Conservation (phyloP, 2,797 vertebrate species). For the Gymnodraco acuticeps region DNA sequence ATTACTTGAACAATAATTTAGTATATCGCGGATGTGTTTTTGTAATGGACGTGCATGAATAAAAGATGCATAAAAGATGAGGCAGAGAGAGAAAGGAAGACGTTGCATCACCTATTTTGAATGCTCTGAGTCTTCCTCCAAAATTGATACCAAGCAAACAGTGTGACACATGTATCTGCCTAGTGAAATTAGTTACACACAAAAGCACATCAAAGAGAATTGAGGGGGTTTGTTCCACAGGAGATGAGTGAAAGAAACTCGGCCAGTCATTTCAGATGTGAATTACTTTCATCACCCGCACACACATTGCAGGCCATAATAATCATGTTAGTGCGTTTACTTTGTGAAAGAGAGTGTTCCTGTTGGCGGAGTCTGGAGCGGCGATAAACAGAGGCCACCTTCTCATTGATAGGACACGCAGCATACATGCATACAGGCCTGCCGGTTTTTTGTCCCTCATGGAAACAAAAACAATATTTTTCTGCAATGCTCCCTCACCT, state of each 20-base stretch:
- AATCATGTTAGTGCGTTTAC: constrained; percentile 74
- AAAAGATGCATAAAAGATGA: constrained; percentile 29
- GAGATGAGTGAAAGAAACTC: constrained; percentile 75
- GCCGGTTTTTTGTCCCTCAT: constrained; percentile 40
- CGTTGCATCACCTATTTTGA: constrained; percentile 61
- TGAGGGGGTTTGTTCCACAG: constrained; percentile 76
- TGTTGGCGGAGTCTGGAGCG: constrained; percentile 63
- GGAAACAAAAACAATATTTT: constrained; percentile 28
- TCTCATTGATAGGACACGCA: constrained; percentile 37
- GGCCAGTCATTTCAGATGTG: constrained; percentile 72
- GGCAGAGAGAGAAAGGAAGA: constrained; percentile 41
- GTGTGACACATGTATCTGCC: constrained; percentile 64
- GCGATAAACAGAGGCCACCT: constrained; percentile 54
- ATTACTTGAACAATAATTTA: constrained; percentile 25
- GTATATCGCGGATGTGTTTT: constrained; percentile 29
- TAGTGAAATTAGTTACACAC: constrained; percentile 81
- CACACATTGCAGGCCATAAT: constrained; percentile 66
- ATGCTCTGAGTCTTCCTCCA: constrained; percentile 53
- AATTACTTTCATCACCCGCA: constrained; percentile 79
- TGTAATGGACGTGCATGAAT: constrained; percentile 46
- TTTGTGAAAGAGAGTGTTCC: constrained; percentile 66
- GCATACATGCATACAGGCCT: constrained; percentile 11
- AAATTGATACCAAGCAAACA: constrained; percentile 66
- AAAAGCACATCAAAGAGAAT: constrained; percentile 82
- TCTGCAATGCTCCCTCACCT: constrained; percentile 36